Percentiles rank a stretch among this genome's conserved stretches.
Conservation (phyloP, 2,888 invertebrate genomes). For the Melipona beecheii region DNA sequence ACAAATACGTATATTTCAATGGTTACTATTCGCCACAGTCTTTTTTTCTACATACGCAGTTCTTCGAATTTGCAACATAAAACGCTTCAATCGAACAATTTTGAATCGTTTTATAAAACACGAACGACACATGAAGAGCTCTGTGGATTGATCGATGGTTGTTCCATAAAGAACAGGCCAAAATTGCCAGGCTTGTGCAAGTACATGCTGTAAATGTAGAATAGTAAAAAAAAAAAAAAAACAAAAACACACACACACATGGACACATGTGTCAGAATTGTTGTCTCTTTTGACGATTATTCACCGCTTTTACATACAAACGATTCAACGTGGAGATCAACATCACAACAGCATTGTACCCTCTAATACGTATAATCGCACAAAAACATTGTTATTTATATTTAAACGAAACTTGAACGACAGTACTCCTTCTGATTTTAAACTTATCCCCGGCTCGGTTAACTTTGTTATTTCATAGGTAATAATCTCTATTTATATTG, state of each 20-base stretch:
- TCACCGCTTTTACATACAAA: not conserved
- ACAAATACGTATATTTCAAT: not conserved
- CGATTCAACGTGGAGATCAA: not conserved
- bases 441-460: not conserved
- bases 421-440: not conserved
- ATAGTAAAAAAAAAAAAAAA: not conserved
- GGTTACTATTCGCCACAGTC: not conserved
- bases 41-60: not conserved
- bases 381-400: not conserved
- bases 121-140: conserved; percentile 56
- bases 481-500: not conserved
- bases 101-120: conserved; percentile 70
- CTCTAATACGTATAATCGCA: not conserved
- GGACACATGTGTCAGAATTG: not conserved
- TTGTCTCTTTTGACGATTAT: not conserved
- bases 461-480: not conserved
- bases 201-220: not conserved
- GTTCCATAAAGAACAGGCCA: conserved; percentile 50
- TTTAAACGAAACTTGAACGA: not conserved
- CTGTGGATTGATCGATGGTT: conserved; percentile 64
- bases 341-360: not conserved
- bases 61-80: conserved; percentile 31
- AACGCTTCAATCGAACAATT: conserved; percentile 59
- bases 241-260: not conserved
- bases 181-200: conserved; percentile 12